Evolutionary conservation across 2,113 vertebrate genomes (phyloP).

Genomic region (Tragelaphus strepsiceros): DNA sequence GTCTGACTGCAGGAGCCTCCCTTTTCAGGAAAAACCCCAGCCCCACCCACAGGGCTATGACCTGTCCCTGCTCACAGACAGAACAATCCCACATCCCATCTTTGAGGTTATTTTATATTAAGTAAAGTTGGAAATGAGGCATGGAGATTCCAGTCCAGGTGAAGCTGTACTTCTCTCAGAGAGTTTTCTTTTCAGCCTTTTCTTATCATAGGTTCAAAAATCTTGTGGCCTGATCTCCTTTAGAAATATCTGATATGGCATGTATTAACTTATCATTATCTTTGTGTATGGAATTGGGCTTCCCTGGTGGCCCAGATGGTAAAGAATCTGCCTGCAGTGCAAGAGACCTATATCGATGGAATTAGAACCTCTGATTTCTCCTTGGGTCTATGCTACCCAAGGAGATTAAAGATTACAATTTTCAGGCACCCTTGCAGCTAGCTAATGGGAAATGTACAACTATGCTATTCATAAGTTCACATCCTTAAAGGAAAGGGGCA

Average conservation of each 20-base stretch:
- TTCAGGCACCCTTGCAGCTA: not conserved
- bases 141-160: not conserved
- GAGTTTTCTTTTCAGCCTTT: not conserved
- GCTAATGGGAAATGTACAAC: not conserved
- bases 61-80: not conserved
- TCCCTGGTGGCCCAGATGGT: not conserved
- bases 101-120: not conserved
- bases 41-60: not conserved
- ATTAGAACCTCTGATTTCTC: not conserved
- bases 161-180: not conserved
- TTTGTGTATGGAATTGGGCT: not conserved
- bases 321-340: not conserved
- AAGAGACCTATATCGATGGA: not conserved
- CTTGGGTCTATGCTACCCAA: no score
- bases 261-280: not conserved
- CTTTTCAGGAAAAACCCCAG: not conserved
- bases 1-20: not conserved
- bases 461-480: not conserved
- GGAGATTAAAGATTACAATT: not conserved
- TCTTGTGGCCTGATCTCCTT: not conserved
- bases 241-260: not conserved
- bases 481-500: not conserved
- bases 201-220: not conserved
- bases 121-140: not conserved
- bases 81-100: not conserved